Base-by-base conservation (phyloP, 1,140 invertebrate genomes). In the Brachystomella parvula region DNA sequence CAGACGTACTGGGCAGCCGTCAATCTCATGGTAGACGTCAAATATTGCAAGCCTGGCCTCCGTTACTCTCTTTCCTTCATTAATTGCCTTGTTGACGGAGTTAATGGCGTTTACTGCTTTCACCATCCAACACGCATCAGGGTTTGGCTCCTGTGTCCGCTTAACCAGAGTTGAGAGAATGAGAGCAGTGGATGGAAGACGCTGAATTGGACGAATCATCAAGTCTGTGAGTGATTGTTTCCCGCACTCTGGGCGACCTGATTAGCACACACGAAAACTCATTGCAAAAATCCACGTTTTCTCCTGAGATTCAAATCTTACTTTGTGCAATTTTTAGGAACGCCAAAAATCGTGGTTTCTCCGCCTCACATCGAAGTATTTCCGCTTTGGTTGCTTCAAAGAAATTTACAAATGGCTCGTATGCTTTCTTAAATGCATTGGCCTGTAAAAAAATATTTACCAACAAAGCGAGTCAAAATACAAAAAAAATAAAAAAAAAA, bases 381-480 rank as follows among this genome's bases (percentile, higher is more conserved):
- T 89, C 92, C 75, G 94, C 89, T 79, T 96, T 96, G 75, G 92
- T 93, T 76, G 92, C 90, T 78, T 98, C 94, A 78, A 96, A 98
- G 78, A 92, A 98, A 79, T 98, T 98, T 15, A 98, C 89, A 79
- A 96, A 99, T 3, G 94, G 92, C 58, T 95, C 94, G 81, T 99
- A 99, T 0, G 93, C 90, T 79, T 92, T 95, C 56, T 89, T 83
- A 69, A 98, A 71, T n/a, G 78, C 80, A 39, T 80, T 77, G 21
- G 79, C 76, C 80, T n/a, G n/a, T n/a, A n/a, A n/a, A n/a, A n/a
- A n/a, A n/a, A n/a, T 82, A 75, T 47, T n/a, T n/a, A n/a, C n/a
- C n/a, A n/a, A n/a, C n/a, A 61, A 60, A 65, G 21, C 2, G 33
- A 71, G 63, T 58, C 12, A n/a, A 62, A 62, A 39, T 39, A 17